Conservation (phyloP, 2,113 vertebrate species). For the Aleadryas rufinucha region DNA sequence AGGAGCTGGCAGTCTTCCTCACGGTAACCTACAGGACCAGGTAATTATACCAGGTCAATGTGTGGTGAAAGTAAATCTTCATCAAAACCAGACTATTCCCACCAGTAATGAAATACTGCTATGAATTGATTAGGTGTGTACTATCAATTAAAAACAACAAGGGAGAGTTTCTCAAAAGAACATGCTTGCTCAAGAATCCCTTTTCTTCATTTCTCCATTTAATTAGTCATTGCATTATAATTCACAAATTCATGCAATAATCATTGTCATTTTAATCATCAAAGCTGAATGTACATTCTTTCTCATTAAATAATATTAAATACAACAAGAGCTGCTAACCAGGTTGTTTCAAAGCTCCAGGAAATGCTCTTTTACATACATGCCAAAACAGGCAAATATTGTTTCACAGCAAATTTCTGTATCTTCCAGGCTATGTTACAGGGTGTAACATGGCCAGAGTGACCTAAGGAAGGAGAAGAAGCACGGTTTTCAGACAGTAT, state of each 20-base stretch:
- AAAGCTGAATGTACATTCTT: conserved; percentile 31
- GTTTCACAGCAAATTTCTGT: neutral
- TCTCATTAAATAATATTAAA: conserved; percentile 17
- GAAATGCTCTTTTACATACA: conserved; percentile 7
- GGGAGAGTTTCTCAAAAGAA: conserved; percentile 25
- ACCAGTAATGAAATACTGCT: neutral
- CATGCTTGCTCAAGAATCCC: conserved; percentile 35
- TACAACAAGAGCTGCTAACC: neutral
- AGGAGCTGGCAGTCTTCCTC: neutral
- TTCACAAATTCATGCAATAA: conserved; percentile 51
- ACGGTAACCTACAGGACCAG: neutral
- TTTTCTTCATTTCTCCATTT: conserved; percentile 53
- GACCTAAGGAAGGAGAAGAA: neutral
- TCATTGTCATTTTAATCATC: conserved; percentile 28
- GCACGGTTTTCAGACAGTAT: neutral
- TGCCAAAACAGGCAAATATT: neutral
- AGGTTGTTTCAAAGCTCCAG: neutral
- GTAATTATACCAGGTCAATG: neutral
- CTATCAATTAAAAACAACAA: neutral
- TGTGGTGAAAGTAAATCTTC: neutral
- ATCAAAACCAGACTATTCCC: conserved; percentile 4
- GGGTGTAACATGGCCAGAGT: neutral
- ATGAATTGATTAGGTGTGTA: neutral
- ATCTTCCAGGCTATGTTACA: neutral
- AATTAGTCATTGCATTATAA: conserved; percentile 39